Evolutionary conservation across 2,113 vertebrate genomes (phyloP), one percentile per base, ranked within the genome.

Genomic region (Halcyon senegalensis): DNA sequence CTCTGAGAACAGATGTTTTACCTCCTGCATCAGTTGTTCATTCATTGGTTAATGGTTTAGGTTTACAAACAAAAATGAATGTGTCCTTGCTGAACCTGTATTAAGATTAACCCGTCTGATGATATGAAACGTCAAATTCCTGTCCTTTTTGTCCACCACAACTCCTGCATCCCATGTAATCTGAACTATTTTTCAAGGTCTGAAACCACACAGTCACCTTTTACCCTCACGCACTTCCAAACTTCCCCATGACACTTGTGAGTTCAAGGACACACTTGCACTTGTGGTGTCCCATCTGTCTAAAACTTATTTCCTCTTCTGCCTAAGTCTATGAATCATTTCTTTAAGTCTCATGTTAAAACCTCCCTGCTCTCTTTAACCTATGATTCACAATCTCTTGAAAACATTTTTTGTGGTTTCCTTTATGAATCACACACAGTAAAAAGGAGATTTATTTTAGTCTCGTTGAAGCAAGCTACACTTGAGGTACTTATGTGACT

Each of bases 381-480:
- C 43, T 90, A 59, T 84, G 60, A 90, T 81, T 90, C 69, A 87
- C 51, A 60, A 56, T 43, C 43, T 68, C 35, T 68, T 28, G 67
- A 90, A 89, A 85, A 94, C 20, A 74, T 87, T 87, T 89, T 30
- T 68, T 66, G 35, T 56, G 67, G 70, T 75, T 79, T 28, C 23
- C 46, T 93, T 83, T 70, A 82, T 30, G 66, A 93, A 91, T 41
- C 25, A 56, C 24, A 23, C 41, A 78, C 44, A 78, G 51, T 75
- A 74, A 78, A 94, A 78, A 85, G 56, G 31, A 82, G 70, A 91
- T 79, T 69, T 91, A 91, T 83, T 89, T 63, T 46, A 79, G 80
- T 37, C 62, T 51, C 41, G 11, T 50, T 69, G 62, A 93, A 91
- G 90, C 10, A 88, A 89, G 44, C 25, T 67, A 53, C 37, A 79